Evolutionary conservation across 92 coral and sea anemone genomes (phyloP).

Genomic region (Palythoa grandis): DNA sequence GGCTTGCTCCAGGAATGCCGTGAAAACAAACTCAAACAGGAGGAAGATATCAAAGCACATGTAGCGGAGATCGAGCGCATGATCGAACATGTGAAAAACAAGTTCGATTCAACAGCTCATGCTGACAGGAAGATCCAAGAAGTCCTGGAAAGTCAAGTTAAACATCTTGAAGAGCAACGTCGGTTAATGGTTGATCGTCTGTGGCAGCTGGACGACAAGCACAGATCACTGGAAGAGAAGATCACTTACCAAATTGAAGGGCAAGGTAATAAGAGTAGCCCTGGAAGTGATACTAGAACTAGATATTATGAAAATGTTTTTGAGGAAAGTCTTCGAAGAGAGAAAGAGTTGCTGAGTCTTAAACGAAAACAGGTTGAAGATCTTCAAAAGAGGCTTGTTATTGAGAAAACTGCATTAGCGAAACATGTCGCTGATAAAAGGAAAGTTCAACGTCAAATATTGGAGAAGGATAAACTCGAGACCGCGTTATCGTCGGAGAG

Average conservation of each 20-base stretch:
- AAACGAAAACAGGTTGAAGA: conserved; percentile 85
- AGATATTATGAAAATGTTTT: conserved; percentile 72
- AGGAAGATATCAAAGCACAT: conserved; percentile 78
- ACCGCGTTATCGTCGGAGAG: conserved; percentile 74
- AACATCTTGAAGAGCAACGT: conserved; percentile 79
- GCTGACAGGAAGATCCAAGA: conserved; percentile 75
- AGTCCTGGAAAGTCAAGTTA: conserved; percentile 69
- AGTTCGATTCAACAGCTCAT: conserved; percentile 78
- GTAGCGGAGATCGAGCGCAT: conserved; percentile 79
- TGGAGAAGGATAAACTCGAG: conserved; percentile 76
- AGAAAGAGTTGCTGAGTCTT: conserved; percentile 69
- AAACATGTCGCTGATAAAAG: conserved; percentile 74
- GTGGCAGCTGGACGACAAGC: conserved; percentile 83
- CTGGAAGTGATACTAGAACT: conserved; percentile 48
- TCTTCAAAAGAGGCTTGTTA: conserved; percentile 65
- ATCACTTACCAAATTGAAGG: conserved; percentile 69
- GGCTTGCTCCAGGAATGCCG: conserved; percentile 76
- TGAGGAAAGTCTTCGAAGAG: conserved; percentile 84
- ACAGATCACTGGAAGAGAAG: conserved; percentile 70
- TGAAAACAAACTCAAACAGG: conserved; percentile 72
- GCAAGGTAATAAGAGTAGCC: conserved; percentile 59
- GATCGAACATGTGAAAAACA: conserved; percentile 78
- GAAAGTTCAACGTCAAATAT: conserved; percentile 63
- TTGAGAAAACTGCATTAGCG: conserved; percentile 73
- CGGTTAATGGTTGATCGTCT: conserved; percentile 72